A percentile compares a stretch with the other conserved stretches of the same genome.
phyloP scores from a whole-genome alignment of 2,113 vertebrate species.

The Ophthalmolycus amberensis region DNA sequence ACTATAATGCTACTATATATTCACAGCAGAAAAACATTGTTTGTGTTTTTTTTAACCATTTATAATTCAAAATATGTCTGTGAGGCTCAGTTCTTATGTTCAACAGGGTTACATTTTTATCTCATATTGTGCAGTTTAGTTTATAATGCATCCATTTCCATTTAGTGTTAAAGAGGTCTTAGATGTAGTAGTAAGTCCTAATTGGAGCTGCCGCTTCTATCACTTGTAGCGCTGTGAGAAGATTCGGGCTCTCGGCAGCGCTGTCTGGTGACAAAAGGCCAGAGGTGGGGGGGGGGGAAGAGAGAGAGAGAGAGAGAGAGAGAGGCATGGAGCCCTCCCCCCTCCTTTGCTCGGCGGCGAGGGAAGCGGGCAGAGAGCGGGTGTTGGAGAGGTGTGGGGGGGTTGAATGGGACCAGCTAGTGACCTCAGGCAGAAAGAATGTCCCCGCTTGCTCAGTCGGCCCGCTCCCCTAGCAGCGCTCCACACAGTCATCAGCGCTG shows the following conservation, averaged over 20 bases:
- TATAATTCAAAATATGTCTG: background rate
- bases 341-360: conserved; percentile 74
- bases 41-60: too few species aligned
- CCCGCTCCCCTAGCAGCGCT: conserved; percentile 84
- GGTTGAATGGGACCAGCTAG: conserved; percentile 92
- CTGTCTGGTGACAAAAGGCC: conserved; percentile 79
- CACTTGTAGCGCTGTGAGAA: conserved; percentile 25
- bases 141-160: background rate
- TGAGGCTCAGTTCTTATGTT: background rate
- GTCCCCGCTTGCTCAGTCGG: conserved; percentile 92
- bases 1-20: too few species aligned
- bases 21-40: too few species aligned
- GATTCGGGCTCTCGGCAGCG: conserved; percentile 25
- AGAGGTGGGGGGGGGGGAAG: conserved; percentile 23
- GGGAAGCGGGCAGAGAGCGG: conserved; percentile 80
- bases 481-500: conserved; percentile 83
- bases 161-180: background rate
- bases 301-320: conserved; percentile 53
- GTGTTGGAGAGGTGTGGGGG: conserved; percentile 82
- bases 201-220: conserved; percentile 18
- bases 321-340: conserved; percentile 54
- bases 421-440: conserved; percentile 95
- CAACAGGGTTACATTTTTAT: background rate
- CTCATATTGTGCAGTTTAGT: conserved; percentile 1
- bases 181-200: background rate